phyloP scores from a whole-genome alignment of 1,140 invertebrate genomes.

The Plutomurus gul region DNA sequence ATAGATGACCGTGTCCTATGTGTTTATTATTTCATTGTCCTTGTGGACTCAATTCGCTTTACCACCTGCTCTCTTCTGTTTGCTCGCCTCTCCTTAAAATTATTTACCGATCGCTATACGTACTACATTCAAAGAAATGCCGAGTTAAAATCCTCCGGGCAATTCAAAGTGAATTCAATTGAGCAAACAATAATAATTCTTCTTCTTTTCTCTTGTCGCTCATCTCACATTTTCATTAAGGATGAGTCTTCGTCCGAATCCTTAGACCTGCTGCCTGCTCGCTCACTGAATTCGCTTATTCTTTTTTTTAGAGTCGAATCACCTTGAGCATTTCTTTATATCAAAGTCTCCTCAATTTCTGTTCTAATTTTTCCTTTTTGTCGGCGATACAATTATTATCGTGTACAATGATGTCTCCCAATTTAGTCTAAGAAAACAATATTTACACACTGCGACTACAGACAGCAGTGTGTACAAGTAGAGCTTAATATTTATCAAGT shows the following conservation, averaged over 20 bases:
- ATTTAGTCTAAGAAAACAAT: background rate
- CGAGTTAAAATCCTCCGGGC: too few relatives aligned
- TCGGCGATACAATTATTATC: background rate
- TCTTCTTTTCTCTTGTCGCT: background rate
- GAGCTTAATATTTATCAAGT: background rate
- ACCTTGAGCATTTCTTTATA: too few relatives aligned
- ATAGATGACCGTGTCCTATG: conserved; percentile 20
- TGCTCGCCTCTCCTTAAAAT: background rate
- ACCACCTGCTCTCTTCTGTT: conserved; percentile 13
- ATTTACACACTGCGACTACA: background rate
- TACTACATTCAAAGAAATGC: background rate
- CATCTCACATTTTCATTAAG: background rate
- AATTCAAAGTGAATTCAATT: background rate
- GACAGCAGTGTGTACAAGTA: too few relatives aligned
- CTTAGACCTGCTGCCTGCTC: too few relatives aligned
- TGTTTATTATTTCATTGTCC: conserved; percentile 17
- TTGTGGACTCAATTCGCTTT: conserved; percentile 20
- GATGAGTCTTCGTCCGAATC: too few relatives aligned
- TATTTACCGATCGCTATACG: background rate
- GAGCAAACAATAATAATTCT: background rate
- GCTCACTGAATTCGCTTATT: too few relatives aligned
- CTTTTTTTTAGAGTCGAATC: too few relatives aligned
- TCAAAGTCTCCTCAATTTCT: background rate
- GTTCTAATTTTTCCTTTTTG: background rate
- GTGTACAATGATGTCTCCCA: background rate